These are phyloP conservation scores for Platerodrilus igneus DNA, from an alignment of 2,888 invertebrate genomes.

Conservation along the genomic window DNA sequence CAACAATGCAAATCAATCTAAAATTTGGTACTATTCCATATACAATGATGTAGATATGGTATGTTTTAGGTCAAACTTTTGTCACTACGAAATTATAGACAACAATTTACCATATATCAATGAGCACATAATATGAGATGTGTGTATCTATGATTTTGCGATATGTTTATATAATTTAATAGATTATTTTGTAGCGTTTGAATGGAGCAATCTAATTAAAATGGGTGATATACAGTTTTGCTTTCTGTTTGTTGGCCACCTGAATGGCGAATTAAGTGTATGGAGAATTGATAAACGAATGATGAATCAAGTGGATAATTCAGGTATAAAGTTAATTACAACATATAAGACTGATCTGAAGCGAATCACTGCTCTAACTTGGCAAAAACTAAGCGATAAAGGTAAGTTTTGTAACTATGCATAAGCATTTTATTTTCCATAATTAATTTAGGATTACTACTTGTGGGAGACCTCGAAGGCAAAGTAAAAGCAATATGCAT, in stretches of 20 bases:
- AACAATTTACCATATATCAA: too few species aligned
- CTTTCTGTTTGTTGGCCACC: constrained; percentile 39
- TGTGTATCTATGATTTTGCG: too few species aligned
- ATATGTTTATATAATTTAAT: too few species aligned
- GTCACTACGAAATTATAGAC: too few species aligned
- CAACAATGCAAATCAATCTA: too few species aligned
- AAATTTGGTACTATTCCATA: too few species aligned
- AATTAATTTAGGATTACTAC: constrained; percentile 28
- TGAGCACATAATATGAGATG: too few species aligned
- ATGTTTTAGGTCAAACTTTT: too few species aligned
- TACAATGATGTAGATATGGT: too few species aligned
- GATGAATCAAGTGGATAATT: constrained; percentile 24
- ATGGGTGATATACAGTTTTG: constrained; percentile 27
- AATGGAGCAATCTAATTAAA: constrained; percentile 38
- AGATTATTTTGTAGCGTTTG: constrained; percentile 41
- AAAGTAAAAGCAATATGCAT: constrained; percentile 34
- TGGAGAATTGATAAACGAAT: constrained; percentile 35
- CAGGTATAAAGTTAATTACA: constrained; percentile 31
- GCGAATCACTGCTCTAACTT: constrained; percentile 35
- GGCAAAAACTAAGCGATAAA: constrained; percentile 32
- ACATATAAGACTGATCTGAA: constrained; percentile 31
- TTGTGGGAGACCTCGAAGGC: constrained; percentile 37
- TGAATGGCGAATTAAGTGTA: constrained; percentile 37
- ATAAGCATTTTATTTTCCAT: constrained; percentile 6
- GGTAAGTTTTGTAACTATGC: too few species aligned